A percentile compares a stretch with the other conserved stretches of the same genome.
These are phyloP conservation scores for Strix uralensis DNA, from an alignment of 2,113 vertebrate genomes.

Conservation along the genomic window DNA sequence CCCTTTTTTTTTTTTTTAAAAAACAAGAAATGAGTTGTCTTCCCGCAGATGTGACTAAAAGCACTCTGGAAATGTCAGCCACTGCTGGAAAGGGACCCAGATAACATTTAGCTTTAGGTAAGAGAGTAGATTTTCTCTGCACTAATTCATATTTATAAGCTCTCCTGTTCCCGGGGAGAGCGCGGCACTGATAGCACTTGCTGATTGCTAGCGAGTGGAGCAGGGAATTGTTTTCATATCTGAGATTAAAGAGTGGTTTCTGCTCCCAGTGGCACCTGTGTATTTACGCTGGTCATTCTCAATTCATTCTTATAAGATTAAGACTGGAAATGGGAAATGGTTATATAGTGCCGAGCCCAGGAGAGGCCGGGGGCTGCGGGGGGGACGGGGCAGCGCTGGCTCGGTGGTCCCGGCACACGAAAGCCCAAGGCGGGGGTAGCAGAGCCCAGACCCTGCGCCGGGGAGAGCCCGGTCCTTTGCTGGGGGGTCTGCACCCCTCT, in stretches of 20 bases:
- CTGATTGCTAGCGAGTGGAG: slow-evolving; percentile 61
- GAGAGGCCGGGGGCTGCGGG: not conserved
- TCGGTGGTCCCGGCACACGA: not conserved
- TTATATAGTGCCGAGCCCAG: not conserved
- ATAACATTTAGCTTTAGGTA: slow-evolving; percentile 76
- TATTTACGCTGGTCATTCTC: slow-evolving; percentile 65
- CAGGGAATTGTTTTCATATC: slow-evolving; percentile 63
- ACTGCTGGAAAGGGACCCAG: slow-evolving; percentile 63
- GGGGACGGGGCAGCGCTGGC: not conserved
- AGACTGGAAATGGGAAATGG: slow-evolving; percentile 55
- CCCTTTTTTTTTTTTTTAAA: no score
- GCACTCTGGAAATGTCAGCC: slow-evolving; percentile 74
- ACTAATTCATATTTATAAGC: slow-evolving; percentile 77
- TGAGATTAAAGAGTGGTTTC: slow-evolving; percentile 62
- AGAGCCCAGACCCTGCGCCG: fast-evolving
- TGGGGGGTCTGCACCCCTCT: fast-evolving
- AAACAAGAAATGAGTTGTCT: slow-evolving; percentile 63
- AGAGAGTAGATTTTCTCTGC: slow-evolving; percentile 71
- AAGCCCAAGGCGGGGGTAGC: fast-evolving
- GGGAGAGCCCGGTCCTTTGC: fast-evolving
- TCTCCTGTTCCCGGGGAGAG: slow-evolving; percentile 62
- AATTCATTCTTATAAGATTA: slow-evolving; percentile 63
- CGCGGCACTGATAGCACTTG: slow-evolving; percentile 48
- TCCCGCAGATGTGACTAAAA: slow-evolving; percentile 65
- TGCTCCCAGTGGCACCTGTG: slow-evolving; percentile 62